Percentiles rank a stretch among this genome's conserved stretches.
Evolutionary conservation across 2,888 invertebrate genomes (phyloP).

Genomic region (Drosophila ezoana): DNA sequence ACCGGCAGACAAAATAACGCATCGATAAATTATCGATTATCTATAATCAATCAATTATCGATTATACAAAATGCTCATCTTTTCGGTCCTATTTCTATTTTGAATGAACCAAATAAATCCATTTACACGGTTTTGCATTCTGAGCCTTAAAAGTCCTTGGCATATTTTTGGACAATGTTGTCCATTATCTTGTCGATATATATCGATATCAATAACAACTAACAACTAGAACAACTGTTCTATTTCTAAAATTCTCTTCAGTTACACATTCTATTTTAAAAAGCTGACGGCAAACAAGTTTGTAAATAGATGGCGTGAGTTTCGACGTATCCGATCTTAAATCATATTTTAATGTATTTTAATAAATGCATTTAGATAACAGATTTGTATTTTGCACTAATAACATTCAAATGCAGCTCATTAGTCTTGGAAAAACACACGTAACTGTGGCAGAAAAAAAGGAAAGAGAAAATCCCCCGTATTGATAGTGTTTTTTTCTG

Average conservation of each 20-base stretch:
- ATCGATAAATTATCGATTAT: background rate
- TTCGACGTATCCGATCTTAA: too few species aligned
- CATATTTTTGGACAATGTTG: too few species aligned
- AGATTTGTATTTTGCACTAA: background rate
- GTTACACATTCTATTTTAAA: background rate
- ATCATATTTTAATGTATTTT: constrained; percentile 6
- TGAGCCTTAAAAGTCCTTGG: too few species aligned
- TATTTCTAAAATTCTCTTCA: background rate
- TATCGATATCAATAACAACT: background rate
- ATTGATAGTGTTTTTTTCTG: too few species aligned
- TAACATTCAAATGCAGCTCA: constrained; percentile 9
- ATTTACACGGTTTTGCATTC: too few species aligned
- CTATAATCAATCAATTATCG: background rate
- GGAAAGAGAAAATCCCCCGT: background rate
- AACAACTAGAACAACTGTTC: background rate
- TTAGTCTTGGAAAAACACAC: constrained; percentile 4
- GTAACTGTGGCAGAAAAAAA: background rate
- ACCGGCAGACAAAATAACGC: background rate
- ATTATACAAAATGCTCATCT: too few species aligned
- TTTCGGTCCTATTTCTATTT: too few species aligned
- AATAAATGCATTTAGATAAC: constrained; percentile 3
- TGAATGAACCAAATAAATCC: too few species aligned
- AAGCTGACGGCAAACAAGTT: constrained; percentile 3
- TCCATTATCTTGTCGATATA: too few species aligned
- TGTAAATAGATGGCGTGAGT: background rate